Conservation (phyloP, 2,113 vertebrate species). For the Psettodes erumei region DNA sequence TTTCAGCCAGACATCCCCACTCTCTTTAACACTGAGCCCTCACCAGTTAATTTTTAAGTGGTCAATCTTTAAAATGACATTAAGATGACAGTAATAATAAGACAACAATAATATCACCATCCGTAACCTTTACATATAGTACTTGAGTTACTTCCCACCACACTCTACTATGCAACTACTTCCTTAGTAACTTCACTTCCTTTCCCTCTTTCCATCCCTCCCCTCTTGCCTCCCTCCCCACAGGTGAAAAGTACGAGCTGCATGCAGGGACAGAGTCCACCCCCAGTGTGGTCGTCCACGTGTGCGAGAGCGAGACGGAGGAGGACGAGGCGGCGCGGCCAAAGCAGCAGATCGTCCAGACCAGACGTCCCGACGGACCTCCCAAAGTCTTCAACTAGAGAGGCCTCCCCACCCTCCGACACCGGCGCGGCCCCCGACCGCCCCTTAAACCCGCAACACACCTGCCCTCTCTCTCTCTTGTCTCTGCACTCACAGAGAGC, state of each 20-base stretch:
- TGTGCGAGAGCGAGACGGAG: slow-evolving; percentile 93
- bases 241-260: slow-evolving; percentile 97
- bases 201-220: neutral
- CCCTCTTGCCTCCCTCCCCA: neutral
- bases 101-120: no score
- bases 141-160: no score
- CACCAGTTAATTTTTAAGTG: no score
- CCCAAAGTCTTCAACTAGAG: slow-evolving; percentile 82
- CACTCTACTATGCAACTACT: neutral
- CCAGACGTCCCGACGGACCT: slow-evolving; percentile 89
- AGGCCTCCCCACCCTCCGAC: slow-evolving; percentile 20
- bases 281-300: slow-evolving; percentile 96
- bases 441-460: slow-evolving; percentile 71
- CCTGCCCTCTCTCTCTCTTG: slow-evolving; percentile 79
- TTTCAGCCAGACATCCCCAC: no score
- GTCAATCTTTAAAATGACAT: no score
- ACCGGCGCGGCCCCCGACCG: slow-evolving; percentile 59
- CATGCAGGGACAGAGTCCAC: slow-evolving; percentile 97
- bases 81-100: no score
- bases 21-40: no score
- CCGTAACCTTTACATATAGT: no score
- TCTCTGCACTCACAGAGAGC: slow-evolving; percentile 81
- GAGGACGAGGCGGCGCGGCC: slow-evolving; percentile 91
- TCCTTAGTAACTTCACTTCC: neutral
- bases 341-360: slow-evolving; percentile 95